A percentile compares a stretch with the other conserved stretches of the same genome.
Evolutionary conservation across 2,888 invertebrate species (phyloP).

Genomic region (Amiota communis): DNA sequence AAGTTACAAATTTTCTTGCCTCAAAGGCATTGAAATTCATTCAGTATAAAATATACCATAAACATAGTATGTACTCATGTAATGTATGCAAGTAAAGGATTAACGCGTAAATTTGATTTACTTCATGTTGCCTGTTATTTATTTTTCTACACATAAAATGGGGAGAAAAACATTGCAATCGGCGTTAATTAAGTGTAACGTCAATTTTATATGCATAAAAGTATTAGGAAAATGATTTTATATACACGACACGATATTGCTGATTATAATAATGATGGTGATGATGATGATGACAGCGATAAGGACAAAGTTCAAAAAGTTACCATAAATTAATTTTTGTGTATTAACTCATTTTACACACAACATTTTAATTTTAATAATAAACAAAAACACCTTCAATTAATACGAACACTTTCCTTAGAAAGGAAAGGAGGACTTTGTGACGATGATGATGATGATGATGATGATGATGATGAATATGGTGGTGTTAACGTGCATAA

Average conservation of each 20-base stretch:
- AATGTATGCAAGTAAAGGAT: background rate
- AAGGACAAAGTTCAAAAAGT: background rate
- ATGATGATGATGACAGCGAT: background rate
- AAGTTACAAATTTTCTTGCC: background rate
- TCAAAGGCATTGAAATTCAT: background rate
- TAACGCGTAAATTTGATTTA: no score
- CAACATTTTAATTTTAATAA: slow-evolving; percentile 3
- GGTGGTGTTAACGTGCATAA: background rate
- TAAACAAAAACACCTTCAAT: slow-evolving; percentile 2
- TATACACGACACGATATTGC: background rate
- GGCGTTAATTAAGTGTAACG: background rate
- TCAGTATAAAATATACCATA: no score
- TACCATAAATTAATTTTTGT: background rate
- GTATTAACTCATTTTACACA: background rate
- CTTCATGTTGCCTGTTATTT: background rate
- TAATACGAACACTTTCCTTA: background rate
- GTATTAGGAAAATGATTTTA: background rate
- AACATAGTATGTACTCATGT: background rate
- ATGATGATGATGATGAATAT: no score
- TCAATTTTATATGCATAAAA: background rate
- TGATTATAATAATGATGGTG: background rate
- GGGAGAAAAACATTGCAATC: background rate
- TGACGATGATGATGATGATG: no score
- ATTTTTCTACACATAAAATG: background rate
- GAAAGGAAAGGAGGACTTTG: no score